These are phyloP conservation scores for Anolis apletophallus DNA, from an alignment of 2,797 vertebrate species.

Conservation along the genomic window DNA sequence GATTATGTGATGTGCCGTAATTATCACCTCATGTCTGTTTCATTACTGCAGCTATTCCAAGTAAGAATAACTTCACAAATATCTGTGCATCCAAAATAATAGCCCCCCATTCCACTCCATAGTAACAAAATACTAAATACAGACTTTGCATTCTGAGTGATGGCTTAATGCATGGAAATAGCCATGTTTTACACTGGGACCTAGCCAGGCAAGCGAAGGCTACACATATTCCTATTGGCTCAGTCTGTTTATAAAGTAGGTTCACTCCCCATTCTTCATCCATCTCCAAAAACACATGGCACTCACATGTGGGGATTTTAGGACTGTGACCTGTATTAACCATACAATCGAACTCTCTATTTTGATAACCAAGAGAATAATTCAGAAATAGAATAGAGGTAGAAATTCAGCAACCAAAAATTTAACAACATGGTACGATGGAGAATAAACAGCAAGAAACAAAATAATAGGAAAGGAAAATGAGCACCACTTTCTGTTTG, in stretches of 20 bases:
- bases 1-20: neutral
- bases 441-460: constrained; percentile 5
- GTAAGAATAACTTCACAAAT: constrained; percentile 4
- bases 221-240: neutral
- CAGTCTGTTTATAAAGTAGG: neutral
- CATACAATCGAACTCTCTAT: constrained; percentile 34
- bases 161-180: neutral
- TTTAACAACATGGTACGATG: neutral
- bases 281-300: no score
- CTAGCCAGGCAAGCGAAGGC: no score
- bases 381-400: neutral
- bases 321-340: neutral
- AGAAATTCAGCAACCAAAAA: neutral
- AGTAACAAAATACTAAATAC: constrained; percentile 9
- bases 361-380: neutral
- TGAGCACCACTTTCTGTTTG: neutral
- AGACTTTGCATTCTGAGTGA: neutral
- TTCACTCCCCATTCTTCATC: neutral
- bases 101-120: neutral
- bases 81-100: neutral
- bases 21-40: neutral
- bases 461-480: neutral
- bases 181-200: neutral
- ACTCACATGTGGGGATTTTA: neutral
- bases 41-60: neutral